Percentiles rank a stretch among this genome's conserved stretches.
Evolutionary conservation across 2,113 vertebrate species (phyloP).

Genomic region (Prietella phreatophila): DNA sequence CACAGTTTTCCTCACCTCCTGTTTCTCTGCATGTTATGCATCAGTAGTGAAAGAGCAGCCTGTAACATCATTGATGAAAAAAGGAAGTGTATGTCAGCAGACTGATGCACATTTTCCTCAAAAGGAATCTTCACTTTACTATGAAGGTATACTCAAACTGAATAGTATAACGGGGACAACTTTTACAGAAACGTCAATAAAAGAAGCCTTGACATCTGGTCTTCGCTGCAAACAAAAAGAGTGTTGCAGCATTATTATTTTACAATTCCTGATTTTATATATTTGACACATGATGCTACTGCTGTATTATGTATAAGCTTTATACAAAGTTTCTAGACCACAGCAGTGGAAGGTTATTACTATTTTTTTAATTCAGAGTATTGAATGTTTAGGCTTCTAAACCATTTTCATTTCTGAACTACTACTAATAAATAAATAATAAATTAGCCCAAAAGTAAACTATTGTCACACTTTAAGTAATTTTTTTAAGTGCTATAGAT

Average conservation of each 20-base stretch:
- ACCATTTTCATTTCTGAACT: not conserved
- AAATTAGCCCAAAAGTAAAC: not conserved
- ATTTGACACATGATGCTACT: not conserved
- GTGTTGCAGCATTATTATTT: not conserved
- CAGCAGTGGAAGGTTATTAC: not conserved
- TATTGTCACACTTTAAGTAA: not conserved
- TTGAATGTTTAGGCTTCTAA: not conserved
- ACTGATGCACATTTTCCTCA: not conserved
- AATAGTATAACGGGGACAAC: not conserved
- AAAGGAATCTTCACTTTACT: not conserved
- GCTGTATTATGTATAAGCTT: not conserved
- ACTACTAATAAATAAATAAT: not conserved
- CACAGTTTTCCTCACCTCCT: not conserved
- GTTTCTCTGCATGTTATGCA: not conserved
- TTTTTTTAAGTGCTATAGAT: not conserved
- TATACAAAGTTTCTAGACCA: not conserved
- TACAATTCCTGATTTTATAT: not conserved
- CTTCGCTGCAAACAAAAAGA: not conserved
- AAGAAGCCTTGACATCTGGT: not conserved
- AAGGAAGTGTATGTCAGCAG: not conserved
- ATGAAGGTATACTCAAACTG: not conserved
- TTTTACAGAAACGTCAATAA: too few relatives aligned
- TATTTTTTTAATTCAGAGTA: not conserved
- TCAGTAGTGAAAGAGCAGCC: slow-evolving; percentile 7
- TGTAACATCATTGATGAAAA: not conserved